phyloP scores from a whole-genome alignment of 2,797 vertebrate species.

The Melanotaenia trifasciata region DNA sequence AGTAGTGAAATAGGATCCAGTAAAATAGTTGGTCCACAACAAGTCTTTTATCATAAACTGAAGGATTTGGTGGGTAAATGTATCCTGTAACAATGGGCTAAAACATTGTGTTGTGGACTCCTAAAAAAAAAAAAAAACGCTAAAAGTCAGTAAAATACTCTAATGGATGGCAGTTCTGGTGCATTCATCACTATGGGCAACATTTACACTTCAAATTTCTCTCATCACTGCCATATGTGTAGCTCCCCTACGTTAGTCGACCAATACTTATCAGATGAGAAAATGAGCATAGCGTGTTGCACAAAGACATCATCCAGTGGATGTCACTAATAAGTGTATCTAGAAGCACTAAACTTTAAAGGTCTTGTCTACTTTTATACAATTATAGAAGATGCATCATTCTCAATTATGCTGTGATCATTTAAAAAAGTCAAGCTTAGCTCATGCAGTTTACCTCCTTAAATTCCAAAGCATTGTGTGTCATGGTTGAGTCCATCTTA shows the following conservation, averaged over 20 bases:
- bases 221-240: background rate
- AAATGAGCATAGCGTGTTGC: background rate
- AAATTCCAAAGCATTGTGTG: conserved; percentile 68
- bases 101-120: background rate
- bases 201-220: background rate
- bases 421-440: background rate
- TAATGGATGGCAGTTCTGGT: background rate
- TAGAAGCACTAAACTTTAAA: background rate
- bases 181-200: background rate
- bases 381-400: background rate
- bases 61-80: no score
- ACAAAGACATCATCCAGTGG: background rate
- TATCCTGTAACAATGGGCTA: background rate
- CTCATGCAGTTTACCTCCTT: conserved; percentile 68
- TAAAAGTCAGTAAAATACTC: background rate
- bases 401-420: background rate
- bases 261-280: no score
- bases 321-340: background rate
- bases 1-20: no score
- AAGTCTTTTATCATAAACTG: no score
- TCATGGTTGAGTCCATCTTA: conserved; percentile 63
- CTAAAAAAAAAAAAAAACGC: background rate
- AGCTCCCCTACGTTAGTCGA: background rate
- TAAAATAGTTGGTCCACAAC: no score
- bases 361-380: background rate